Evolutionary conservation across 2,113 vertebrate species (phyloP).

Genomic region (Dipodomys merriami): DNA sequence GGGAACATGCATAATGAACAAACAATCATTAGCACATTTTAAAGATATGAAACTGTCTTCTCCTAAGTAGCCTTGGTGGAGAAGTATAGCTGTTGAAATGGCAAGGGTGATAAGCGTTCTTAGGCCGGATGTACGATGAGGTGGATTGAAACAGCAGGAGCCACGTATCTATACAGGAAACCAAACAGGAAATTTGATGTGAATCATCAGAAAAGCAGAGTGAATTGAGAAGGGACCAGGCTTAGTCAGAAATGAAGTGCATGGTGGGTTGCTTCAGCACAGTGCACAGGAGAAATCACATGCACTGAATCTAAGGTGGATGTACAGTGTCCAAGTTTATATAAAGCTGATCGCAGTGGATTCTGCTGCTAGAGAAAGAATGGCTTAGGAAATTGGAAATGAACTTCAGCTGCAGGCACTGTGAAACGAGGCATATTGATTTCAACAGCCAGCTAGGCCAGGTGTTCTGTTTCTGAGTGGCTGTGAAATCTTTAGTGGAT

Average conservation of each 20-base stretch:
- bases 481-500: neutral
- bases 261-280: neutral
- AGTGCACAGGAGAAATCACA: neutral
- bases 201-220: slow-evolving; percentile 79
- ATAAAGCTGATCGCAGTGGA: neutral
- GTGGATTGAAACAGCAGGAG: slow-evolving; percentile 77
- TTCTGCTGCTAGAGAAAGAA: neutral
- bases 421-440: neutral
- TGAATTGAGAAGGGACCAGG: slow-evolving; percentile 53
- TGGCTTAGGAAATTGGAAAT: neutral
- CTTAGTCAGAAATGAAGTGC: slow-evolving; percentile 63
- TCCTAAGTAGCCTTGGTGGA: slow-evolving; percentile 13
- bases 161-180: slow-evolving; percentile 76
- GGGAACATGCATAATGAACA: neutral
- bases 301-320: neutral
- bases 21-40: slow-evolving; percentile 46
- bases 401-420: neutral
- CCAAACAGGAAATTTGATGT: slow-evolving; percentile 86
- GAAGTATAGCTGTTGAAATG: slow-evolving; percentile 73
- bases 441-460: neutral
- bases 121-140: slow-evolving; percentile 77
- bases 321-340: neutral
- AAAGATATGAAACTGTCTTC: neutral
- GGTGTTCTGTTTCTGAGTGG: neutral
- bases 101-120: slow-evolving; percentile 48